These are phyloP conservation scores for Myiagra hebetior DNA, from an alignment of 2,113 vertebrate genomes.

Conservation along the genomic window DNA sequence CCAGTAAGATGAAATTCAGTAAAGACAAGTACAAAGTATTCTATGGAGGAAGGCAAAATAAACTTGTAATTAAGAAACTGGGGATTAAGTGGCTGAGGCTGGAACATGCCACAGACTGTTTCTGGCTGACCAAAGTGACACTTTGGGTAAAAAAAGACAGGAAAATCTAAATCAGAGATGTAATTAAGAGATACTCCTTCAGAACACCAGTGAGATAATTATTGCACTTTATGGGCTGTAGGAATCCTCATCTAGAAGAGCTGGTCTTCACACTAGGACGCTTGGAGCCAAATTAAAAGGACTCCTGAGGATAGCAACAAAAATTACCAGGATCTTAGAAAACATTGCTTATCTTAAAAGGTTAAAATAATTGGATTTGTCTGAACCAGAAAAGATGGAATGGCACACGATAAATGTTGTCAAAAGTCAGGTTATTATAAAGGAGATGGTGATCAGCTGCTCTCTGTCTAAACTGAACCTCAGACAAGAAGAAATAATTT, in stretches of 20 bases:
- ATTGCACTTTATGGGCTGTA: not conserved
- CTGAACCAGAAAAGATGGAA: not conserved
- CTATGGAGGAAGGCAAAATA: not conserved
- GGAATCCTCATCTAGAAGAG: not conserved
- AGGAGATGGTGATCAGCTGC: not conserved
- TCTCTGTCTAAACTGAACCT: not conserved
- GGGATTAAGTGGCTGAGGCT: not conserved
- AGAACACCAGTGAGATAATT: not conserved
- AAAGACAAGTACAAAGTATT: not conserved
- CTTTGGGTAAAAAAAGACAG: not conserved
- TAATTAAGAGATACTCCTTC: not conserved
- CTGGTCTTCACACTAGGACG: not conserved
- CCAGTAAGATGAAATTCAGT: not conserved
- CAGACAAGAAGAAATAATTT: not conserved
- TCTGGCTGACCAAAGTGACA: not conserved
- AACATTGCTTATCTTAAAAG: not conserved
- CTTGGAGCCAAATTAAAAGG: not conserved
- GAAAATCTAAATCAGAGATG: not conserved
- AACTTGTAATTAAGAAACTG: not conserved
- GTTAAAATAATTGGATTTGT: slow-evolving; percentile 2
- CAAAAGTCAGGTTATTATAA: not conserved
- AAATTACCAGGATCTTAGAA: not conserved
- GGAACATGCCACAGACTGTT: not conserved
- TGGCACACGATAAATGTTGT: not conserved
- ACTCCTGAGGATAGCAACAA: not conserved